Evolutionary conservation across 2,797 vertebrate species (phyloP).

Genomic region (Denticeps clupeoides): DNA sequence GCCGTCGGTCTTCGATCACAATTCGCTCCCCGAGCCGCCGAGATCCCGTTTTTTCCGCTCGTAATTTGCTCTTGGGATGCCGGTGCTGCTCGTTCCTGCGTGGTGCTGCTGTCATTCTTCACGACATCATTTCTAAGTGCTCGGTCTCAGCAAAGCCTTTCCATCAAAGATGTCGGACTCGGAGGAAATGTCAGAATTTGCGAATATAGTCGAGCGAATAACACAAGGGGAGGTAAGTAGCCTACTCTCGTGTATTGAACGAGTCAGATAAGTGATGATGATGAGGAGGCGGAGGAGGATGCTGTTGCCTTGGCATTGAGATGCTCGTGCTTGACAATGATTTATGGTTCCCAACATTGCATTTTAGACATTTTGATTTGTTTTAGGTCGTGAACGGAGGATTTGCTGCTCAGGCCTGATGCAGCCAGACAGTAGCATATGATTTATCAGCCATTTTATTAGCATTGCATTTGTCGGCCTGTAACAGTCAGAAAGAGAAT

Average conservation of each 20-base stretch:
- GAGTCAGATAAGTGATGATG: neutral
- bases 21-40: slow-evolving; percentile 20
- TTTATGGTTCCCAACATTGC: too few relatives aligned
- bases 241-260: neutral
- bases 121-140: neutral
- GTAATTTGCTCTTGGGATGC: too few relatives aligned
- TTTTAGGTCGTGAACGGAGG: too few relatives aligned
- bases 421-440: too few relatives aligned
- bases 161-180: slow-evolving; percentile 60
- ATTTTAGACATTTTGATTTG: too few relatives aligned
- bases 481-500: too few relatives aligned
- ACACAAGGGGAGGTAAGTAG: slow-evolving; percentile 74
- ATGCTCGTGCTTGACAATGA: too few relatives aligned
- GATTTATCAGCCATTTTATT: too few relatives aligned
- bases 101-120: neutral
- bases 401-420: too few relatives aligned
- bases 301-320: neutral
- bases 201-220: slow-evolving; percentile 76
- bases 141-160: neutral
- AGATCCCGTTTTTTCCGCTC: slow-evolving; percentile 9
- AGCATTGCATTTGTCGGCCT: too few relatives aligned
- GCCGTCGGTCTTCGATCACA: slow-evolving; percentile 35
- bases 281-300: neutral
- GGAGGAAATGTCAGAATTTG: slow-evolving; percentile 65
- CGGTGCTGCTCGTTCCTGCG: neutral